Evolutionary conservation across 2,888 invertebrate species (phyloP).

Genomic region (Cryptocephalus primarius): DNA sequence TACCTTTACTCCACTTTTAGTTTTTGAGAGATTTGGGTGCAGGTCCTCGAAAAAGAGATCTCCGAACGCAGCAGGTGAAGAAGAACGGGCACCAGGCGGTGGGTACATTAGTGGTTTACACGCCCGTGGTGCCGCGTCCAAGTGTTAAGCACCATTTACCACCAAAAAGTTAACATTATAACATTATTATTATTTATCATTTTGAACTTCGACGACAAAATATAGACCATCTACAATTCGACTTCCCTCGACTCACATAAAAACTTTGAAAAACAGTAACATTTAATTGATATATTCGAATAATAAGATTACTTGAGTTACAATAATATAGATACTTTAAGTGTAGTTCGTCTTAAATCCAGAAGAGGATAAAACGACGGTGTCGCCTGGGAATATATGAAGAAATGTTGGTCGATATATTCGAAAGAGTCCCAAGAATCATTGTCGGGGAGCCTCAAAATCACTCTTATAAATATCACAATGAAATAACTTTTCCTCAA

Average conservation of each 20-base stretch:
- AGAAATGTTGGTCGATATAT: too few species aligned
- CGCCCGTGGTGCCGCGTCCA: constrained; percentile 4
- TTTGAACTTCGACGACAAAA: too few species aligned
- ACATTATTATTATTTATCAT: too few species aligned
- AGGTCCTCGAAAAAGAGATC: constrained; percentile 4
- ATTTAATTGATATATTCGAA: constrained; percentile 34
- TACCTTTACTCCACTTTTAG: too few species aligned
- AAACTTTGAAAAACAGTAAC: constrained; percentile 38
- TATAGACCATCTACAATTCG: constrained; percentile 14
- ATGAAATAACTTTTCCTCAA: too few species aligned
- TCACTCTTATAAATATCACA: too few species aligned
- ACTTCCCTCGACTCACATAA: constrained; percentile 35
- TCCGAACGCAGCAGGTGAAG: constrained; percentile 21
- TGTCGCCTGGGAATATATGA: not conserved
- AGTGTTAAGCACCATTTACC: constrained; percentile 31
- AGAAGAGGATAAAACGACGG: constrained; percentile 6
- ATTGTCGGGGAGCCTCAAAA: too few species aligned
- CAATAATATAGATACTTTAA: constrained; percentile 10
- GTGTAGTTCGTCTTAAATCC: constrained; percentile 9
- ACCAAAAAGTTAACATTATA: constrained; percentile 10
- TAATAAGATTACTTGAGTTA: constrained; percentile 15
- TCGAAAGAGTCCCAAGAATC: too few species aligned
- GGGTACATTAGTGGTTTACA: not conserved
- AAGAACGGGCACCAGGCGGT: constrained; percentile 7
- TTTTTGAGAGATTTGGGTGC: not conserved